Conservation (phyloP, 2,888 invertebrate species). For the Platerodrilus igneus region DNA sequence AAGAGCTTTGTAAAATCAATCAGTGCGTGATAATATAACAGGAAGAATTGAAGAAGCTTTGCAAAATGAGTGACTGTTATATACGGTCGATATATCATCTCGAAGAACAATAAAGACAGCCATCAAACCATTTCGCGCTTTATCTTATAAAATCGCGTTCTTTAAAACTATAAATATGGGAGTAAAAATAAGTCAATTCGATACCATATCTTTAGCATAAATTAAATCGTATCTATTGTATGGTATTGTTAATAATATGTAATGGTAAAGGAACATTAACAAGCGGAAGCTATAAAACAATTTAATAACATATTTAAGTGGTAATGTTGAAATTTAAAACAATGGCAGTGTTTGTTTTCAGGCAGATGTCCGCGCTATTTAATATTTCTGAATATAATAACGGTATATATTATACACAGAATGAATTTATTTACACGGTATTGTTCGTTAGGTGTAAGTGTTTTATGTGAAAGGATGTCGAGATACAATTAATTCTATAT, state of each 20-base stretch:
- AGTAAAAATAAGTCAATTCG: slow-evolving; percentile 28
- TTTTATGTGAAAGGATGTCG: slow-evolving; percentile 38
- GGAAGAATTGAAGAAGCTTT: not conserved
- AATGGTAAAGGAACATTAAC: slow-evolving; percentile 33
- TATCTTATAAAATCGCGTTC: slow-evolving; percentile 7
- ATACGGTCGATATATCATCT: slow-evolving; percentile 29
- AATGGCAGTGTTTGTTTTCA: slow-evolving; percentile 44
- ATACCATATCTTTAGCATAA: slow-evolving; percentile 44
- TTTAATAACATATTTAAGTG: slow-evolving; percentile 49
- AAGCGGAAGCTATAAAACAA: slow-evolving; percentile 48
- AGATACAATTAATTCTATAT: slow-evolving; percentile 35
- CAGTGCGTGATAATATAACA: slow-evolving; percentile 29
- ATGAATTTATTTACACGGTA: slow-evolving; percentile 44
- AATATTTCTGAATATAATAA: slow-evolving; percentile 39
- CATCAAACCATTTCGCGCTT: slow-evolving; percentile 3
- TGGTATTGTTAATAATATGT: slow-evolving; percentile 36
- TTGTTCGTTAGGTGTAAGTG: slow-evolving; percentile 39
- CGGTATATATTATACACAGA: slow-evolving; percentile 35
- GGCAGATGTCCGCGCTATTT: slow-evolving; percentile 42
- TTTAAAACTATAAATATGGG: slow-evolving; percentile 33
- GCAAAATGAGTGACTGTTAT: slow-evolving; percentile 11
- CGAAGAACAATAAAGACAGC: slow-evolving; percentile 9
- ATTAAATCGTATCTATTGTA: slow-evolving; percentile 34
- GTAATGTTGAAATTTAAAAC: slow-evolving; percentile 45
- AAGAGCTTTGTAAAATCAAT: slow-evolving; percentile 33